phyloP scores from a whole-genome alignment of 2,797 vertebrate genomes.

The Myotis pilosus region DNA sequence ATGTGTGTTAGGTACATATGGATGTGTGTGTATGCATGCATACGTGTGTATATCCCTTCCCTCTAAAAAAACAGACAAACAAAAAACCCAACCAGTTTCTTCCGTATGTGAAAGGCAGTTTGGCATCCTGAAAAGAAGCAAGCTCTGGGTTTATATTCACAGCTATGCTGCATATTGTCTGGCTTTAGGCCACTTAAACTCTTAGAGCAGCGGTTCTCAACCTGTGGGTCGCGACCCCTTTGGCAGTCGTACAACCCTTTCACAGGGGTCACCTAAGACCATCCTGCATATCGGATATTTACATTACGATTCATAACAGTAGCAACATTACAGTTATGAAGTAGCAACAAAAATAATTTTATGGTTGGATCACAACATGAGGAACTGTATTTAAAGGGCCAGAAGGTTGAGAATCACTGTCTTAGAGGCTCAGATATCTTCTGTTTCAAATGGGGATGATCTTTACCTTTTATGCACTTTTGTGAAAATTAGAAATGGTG shows the following conservation, averaged over 20 bases:
- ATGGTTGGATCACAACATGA: too few species aligned
- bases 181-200: neutral
- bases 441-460: neutral
- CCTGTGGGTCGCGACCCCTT: too few species aligned
- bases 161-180: neutral
- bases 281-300: too few species aligned
- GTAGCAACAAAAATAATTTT: too few species aligned
- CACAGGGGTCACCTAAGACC: too few species aligned
- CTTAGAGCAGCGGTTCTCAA: neutral
- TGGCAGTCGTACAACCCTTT: too few species aligned
- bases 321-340: too few species aligned
- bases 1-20: too few species aligned
- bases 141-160: neutral
- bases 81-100: neutral
- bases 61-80: neutral
- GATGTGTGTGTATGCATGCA: neutral
- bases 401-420: neutral
- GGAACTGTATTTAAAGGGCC: too few species aligned
- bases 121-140: neutral
- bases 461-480: neutral
- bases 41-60: neutral
- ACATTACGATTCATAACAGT: too few species aligned
- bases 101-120: neutral
- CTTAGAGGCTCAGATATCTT: neutral
- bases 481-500: neutral